A percentile compares a stretch with the other conserved stretches of the same genome.
Evolutionary conservation across 2,797 vertebrate genomes (phyloP).

Genomic region (Cyprinella venusta): DNA sequence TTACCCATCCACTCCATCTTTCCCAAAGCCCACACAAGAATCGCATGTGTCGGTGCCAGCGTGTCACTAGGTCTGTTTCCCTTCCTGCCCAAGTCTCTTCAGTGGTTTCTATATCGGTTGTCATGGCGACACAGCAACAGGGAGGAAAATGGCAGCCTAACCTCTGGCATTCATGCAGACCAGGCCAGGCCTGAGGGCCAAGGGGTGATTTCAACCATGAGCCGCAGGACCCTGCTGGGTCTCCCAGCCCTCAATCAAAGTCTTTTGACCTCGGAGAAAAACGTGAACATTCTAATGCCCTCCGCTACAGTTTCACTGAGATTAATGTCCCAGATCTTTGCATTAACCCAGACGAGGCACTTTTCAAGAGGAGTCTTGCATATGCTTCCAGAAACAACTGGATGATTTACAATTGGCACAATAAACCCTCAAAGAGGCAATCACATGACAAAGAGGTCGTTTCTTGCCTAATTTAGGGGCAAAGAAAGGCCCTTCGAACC

Average conservation of each 20-base stretch:
- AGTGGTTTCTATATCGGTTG: constrained; percentile 99
- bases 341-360: neutral
- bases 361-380: constrained; percentile 17
- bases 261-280: constrained; percentile 65
- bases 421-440: constrained; percentile 42
- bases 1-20: constrained; percentile 39
- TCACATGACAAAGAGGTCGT: constrained; percentile 38
- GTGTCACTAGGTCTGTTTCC: constrained; percentile 94
- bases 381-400: constrained; percentile 36
- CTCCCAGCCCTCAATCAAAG: constrained; percentile 75
- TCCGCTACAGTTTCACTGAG: constrained; percentile 45
- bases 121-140: constrained; percentile 93
- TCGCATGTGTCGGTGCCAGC: constrained; percentile 72
- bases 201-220: constrained; percentile 19
- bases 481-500: constrained; percentile 66
- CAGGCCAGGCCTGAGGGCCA: constrained; percentile 75
- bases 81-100: constrained; percentile 85
- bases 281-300: constrained; percentile 58
- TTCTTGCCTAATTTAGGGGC: constrained; percentile 51
- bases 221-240: constrained; percentile 34
- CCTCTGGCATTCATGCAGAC: constrained; percentile 89
- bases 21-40: constrained; percentile 34
- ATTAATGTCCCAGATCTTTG: constrained; percentile 3
- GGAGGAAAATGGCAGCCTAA: constrained; percentile 93
- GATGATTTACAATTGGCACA: constrained; percentile 40